Evolutionary conservation across 2,888 invertebrate species (phyloP).

Genomic region (Callimorpha dominula): DNA sequence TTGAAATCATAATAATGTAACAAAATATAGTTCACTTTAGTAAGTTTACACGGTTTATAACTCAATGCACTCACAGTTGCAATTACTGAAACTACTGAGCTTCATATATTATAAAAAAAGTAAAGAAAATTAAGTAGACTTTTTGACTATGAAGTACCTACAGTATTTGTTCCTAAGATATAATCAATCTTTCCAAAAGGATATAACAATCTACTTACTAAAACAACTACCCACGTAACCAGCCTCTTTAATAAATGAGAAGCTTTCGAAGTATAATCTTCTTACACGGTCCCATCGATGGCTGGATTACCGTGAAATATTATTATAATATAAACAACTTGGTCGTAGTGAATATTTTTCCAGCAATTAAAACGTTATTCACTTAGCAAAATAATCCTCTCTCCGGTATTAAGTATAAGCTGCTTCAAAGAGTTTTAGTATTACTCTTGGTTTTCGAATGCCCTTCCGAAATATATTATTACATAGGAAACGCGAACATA

Average conservation of each 20-base stretch:
- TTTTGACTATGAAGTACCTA: too few species aligned
- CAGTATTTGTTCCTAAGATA: neutral
- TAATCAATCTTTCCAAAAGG: neutral
- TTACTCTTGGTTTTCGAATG: slow-evolving; percentile 2
- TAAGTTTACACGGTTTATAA: too few species aligned
- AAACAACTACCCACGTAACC: neutral
- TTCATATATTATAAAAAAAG: too few species aligned
- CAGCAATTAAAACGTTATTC: slow-evolving; percentile 22
- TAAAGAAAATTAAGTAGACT: too few species aligned
- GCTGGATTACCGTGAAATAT: slow-evolving; percentile 14
- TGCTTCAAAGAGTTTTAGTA: slow-evolving; percentile 8
- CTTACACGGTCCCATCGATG: slow-evolving; percentile 1
- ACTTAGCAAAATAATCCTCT: slow-evolving; percentile 12
- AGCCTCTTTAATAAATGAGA: slow-evolving; percentile 1
- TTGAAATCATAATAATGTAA: too few species aligned
- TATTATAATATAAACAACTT: slow-evolving; percentile 16
- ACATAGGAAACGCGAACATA: too few species aligned
- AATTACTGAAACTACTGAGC: too few species aligned
- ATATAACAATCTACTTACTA: neutral
- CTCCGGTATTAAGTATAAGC: slow-evolving; percentile 15
- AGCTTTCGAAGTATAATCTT: slow-evolving; percentile 1
- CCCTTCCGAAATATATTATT: neutral
- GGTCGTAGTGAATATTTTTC: slow-evolving; percentile 12
- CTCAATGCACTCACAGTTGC: too few species aligned
- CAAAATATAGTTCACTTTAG: too few species aligned